Evolutionary conservation across 1,140 invertebrate genomes (phyloP).

Genomic region (Daktulosphaira vitifoliae): DNA sequence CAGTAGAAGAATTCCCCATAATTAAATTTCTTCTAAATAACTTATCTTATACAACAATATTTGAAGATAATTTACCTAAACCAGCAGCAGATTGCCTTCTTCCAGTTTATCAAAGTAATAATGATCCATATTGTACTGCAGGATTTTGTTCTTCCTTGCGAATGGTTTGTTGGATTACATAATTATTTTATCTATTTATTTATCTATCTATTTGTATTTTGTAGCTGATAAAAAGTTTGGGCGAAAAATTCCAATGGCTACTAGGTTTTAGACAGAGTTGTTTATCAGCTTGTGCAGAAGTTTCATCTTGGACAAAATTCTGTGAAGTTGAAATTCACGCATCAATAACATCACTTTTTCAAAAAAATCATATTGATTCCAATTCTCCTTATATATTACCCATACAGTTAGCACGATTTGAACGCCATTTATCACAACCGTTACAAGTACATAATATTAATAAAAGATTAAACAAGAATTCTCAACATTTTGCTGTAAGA

Average conservation of each 20-base stretch:
- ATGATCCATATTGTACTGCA: slow-evolving; percentile 54
- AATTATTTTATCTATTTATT: background rate
- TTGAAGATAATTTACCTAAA: slow-evolving; percentile 40
- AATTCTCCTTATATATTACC: slow-evolving; percentile 45
- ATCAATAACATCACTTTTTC: slow-evolving; percentile 33
- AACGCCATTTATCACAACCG: slow-evolving; percentile 76
- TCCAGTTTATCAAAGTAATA: slow-evolving; percentile 48
- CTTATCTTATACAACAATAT: slow-evolving; percentile 14
- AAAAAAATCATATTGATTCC: background rate
- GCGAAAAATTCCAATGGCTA: slow-evolving; percentile 33
- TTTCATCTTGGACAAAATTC: slow-evolving; percentile 83
- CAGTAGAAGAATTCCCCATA: background rate
- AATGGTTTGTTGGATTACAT: slow-evolving; percentile 47
- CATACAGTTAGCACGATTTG: slow-evolving; percentile 60
- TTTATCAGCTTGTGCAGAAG: slow-evolving; percentile 69
- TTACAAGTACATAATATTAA: slow-evolving; percentile 78
- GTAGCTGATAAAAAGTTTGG: slow-evolving; percentile 25
- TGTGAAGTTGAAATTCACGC: slow-evolving; percentile 56
- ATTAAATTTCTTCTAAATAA: slow-evolving; percentile 1
- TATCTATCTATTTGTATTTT: slow-evolving; percentile 41
- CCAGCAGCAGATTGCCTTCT: slow-evolving; percentile 47
- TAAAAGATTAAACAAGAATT: slow-evolving; percentile 48
- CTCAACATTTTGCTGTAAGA: slow-evolving; percentile 49
- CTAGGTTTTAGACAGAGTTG: slow-evolving; percentile 70
- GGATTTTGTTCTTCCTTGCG: slow-evolving; percentile 60